These are phyloP conservation scores for Alligator sinensis DNA, from an alignment of 2,113 vertebrate genomes.

Conservation along the genomic window DNA sequence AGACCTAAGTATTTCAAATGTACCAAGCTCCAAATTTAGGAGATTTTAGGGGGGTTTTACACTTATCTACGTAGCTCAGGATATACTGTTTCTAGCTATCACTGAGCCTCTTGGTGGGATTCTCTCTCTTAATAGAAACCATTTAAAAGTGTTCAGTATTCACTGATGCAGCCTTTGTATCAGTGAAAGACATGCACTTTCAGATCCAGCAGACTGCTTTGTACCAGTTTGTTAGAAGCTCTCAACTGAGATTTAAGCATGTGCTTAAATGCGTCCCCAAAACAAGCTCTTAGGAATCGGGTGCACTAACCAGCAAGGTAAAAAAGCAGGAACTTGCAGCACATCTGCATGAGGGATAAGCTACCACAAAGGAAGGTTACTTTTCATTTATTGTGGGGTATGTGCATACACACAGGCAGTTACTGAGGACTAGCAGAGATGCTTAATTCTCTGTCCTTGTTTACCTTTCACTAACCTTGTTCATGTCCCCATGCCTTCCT, in stretches of 20 bases:
- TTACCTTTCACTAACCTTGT: too few species aligned
- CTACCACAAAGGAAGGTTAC: too few species aligned
- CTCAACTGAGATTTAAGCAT: neutral
- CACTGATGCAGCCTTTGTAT: neutral
- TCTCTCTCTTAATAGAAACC: neutral
- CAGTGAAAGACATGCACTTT: neutral
- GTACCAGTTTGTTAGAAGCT: neutral
- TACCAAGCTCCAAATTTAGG: neutral
- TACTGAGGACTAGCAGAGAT: too few species aligned
- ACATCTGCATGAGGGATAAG: too few species aligned
- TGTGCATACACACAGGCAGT: too few species aligned
- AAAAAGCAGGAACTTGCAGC: too few species aligned
- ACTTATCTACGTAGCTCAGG: neutral
- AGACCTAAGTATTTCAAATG: neutral
- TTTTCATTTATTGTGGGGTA: too few species aligned
- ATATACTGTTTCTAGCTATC: neutral
- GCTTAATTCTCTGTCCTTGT: too few species aligned
- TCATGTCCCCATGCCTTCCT: too few species aligned
- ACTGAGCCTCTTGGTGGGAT: neutral
- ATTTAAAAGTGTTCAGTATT: neutral
- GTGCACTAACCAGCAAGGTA: too few species aligned
- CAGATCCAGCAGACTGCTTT: neutral
- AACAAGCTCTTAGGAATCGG: neutral
- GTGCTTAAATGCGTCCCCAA: neutral
- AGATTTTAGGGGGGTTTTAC: neutral